A percentile compares a stretch with the other conserved stretches of the same genome.
Conservation (phyloP, 1,140 invertebrate species). For the Drosophila ohnishii region DNA sequence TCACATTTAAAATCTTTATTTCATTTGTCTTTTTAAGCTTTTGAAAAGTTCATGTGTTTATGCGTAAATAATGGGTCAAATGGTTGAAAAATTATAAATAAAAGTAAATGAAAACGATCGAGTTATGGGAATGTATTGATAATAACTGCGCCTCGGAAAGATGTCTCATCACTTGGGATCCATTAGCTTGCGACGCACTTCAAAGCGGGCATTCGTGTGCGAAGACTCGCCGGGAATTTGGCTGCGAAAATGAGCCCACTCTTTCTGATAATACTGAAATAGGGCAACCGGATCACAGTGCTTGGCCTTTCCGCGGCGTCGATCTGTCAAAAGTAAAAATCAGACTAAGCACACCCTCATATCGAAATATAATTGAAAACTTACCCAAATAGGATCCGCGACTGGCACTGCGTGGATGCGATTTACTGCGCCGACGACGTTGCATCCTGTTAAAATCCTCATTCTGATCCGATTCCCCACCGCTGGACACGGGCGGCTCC, state of each 20-base stretch:
- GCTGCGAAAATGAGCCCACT: conserved; percentile 88
- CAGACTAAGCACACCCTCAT: neutral
- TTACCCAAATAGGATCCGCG: conserved; percentile 24
- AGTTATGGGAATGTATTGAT: neutral
- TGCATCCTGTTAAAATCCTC: neutral
- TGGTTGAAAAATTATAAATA: conserved; percentile 4
- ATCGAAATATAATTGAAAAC: neutral
- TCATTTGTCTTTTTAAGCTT: conserved; percentile 23
- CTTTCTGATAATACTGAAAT: conserved; percentile 89
- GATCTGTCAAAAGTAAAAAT: conserved; percentile 8
- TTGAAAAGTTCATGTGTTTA: conserved; percentile 6
- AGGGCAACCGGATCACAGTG: conserved; percentile 87
- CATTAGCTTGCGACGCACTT: conserved; percentile 85
- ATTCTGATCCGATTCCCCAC: conserved; percentile 15
- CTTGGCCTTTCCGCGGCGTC: conserved; percentile 17
- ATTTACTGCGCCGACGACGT: conserved; percentile 25
- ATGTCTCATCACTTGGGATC: conserved; percentile 60
- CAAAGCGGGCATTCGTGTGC: conserved; percentile 86
- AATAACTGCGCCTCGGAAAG: neutral
- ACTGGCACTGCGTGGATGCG: conserved; percentile 42
- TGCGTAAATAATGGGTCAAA: conserved; percentile 6
- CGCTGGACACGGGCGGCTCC: conserved; percentile 14
- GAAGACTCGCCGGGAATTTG: conserved; percentile 88
- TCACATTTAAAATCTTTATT: conserved; percentile 5
- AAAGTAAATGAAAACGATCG: conserved; percentile 8